These are phyloP conservation scores for Cydia splendana DNA, from an alignment of 1,140 invertebrate genomes.

Conservation along the genomic window DNA sequence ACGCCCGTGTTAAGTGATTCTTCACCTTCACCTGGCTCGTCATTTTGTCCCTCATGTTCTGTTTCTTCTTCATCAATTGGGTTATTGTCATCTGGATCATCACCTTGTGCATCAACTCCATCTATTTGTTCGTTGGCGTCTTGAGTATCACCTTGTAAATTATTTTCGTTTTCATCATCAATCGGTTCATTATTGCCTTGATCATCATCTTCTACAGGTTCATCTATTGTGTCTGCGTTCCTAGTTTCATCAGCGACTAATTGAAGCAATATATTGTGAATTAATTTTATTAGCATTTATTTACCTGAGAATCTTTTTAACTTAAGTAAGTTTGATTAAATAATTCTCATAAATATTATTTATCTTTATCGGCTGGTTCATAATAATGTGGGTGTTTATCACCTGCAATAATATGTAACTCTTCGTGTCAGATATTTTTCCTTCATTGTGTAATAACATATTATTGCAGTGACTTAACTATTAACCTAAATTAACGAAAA, in stretches of 20 bases:
- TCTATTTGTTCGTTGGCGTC: background rate
- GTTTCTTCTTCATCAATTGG: background rate
- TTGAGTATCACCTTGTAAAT: background rate
- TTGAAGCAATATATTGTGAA: too few relatives aligned
- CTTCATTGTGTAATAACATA: too few relatives aligned
- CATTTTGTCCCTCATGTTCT: background rate
- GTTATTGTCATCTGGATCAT: background rate
- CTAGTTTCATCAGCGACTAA: background rate
- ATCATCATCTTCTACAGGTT: background rate
- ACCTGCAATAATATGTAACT: too few relatives aligned
- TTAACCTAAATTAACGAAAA: too few relatives aligned
- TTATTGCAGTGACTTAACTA: too few relatives aligned
- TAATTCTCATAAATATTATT: too few relatives aligned
- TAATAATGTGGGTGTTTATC: too few relatives aligned
- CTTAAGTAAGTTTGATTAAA: too few relatives aligned
- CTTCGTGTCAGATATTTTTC: too few relatives aligned
- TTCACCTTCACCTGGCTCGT: conserved; percentile 32
- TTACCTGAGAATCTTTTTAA: background rate
- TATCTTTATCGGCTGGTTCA: too few relatives aligned
- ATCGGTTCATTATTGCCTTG: background rate
- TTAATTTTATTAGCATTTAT: background rate
- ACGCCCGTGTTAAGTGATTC: background rate
- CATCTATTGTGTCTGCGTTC: background rate
- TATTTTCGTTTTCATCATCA: background rate
- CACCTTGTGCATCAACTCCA: background rate